A percentile compares a stretch with the other conserved stretches of the same genome.
Conservation (phyloP, 23 tunicate species). For the Trididemnum nubilum region DNA sequence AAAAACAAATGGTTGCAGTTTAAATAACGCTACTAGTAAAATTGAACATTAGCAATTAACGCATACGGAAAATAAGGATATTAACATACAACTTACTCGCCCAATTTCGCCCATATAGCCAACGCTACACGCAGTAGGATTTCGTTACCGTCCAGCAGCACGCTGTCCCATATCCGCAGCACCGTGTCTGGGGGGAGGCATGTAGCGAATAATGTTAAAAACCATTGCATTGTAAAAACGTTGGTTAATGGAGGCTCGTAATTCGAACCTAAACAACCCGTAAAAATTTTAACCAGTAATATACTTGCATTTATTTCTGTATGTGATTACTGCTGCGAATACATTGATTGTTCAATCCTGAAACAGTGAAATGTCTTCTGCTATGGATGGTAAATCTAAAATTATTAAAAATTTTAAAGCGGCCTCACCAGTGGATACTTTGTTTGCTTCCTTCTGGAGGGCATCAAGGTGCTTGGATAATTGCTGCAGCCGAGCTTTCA, state of each 20-base stretch:
- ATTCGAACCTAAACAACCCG: constrained; percentile 37
- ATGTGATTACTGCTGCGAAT: too few species aligned
- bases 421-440: constrained; percentile 38
- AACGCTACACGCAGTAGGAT: constrained; percentile 84
- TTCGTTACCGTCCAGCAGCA: constrained; percentile 93
- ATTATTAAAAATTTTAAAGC: too few species aligned
- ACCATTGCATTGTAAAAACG: constrained; percentile 99
- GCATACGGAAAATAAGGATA: too few species aligned
- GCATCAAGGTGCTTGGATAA: constrained; percentile 67
- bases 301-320: neutral
- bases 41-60: too few species aligned
- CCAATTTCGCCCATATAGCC: constrained; percentile 87
- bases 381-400: too few species aligned
- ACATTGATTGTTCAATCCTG: too few species aligned
- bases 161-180: constrained; percentile 89
- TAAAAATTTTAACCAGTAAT: too few species aligned
- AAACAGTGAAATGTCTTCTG: too few species aligned
- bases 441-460: constrained; percentile 82
- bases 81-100: constrained; percentile 52
- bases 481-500: constrained; percentile 66
- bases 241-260: constrained; percentile 98
- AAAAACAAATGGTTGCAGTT: too few species aligned
- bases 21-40: too few species aligned
- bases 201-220: constrained; percentile 83
- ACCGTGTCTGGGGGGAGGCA: constrained; percentile 79